A percentile compares a stretch with the other conserved stretches of the same genome.
phyloP scores from a whole-genome alignment of 2,888 invertebrate genomes.

The Entomobrya proxima region DNA sequence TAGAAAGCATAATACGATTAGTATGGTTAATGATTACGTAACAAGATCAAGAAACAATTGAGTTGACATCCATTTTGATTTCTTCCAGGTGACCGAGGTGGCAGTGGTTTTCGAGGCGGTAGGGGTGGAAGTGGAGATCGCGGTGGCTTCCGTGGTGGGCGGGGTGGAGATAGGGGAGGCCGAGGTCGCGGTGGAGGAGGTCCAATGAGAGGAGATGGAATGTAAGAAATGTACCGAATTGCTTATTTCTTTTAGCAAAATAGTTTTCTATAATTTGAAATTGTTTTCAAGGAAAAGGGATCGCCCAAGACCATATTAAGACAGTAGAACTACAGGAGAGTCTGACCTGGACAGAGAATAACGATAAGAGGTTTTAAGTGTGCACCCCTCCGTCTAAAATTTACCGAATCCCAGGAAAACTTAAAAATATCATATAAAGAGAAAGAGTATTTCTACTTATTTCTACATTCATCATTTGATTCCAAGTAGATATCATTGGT shows the following conservation, averaged over 20 bases:
- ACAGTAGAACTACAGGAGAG: background rate
- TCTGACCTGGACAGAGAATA: constrained; percentile 26
- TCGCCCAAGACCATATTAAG: constrained; percentile 72
- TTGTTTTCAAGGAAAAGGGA: constrained; percentile 67
- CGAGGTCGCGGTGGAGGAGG: constrained; percentile 79
- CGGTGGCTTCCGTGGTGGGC: constrained; percentile 54
- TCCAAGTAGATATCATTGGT: constrained; percentile 1
- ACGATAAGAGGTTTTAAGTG: background rate
- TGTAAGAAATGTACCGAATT: constrained; percentile 41
- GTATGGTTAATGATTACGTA: background rate
- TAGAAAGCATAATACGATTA: background rate
- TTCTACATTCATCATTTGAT: background rate
- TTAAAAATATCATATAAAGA: background rate
- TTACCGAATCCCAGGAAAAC: background rate
- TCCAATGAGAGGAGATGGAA: constrained; percentile 79
- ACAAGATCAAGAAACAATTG: background rate
- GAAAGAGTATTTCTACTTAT: constrained; percentile 9
- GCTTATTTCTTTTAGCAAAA: background rate
- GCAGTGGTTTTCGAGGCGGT: constrained; percentile 53
- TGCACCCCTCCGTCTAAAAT: constrained; percentile 3
- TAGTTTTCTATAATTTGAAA: no score
- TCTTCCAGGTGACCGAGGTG: constrained; percentile 64
- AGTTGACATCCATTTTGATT: background rate
- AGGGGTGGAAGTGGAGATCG: constrained; percentile 50
- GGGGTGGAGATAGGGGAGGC: constrained; percentile 77